Evolutionary conservation across 2,797 vertebrate species (phyloP).

Genomic region (Cetoscarus ocellatus): DNA sequence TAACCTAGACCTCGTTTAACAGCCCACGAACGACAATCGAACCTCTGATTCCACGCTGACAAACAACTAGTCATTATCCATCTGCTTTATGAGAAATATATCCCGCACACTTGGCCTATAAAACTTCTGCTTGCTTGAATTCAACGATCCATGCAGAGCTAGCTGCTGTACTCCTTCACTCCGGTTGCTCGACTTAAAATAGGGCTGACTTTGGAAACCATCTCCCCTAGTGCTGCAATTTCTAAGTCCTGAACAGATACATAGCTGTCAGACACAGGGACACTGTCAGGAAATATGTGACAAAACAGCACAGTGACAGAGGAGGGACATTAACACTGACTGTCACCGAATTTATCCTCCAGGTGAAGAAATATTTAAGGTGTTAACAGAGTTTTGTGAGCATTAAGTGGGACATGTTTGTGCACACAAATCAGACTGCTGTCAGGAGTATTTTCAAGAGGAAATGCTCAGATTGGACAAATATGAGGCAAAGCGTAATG

Average conservation of each 20-base stretch:
- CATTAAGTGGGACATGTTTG: slow-evolving; percentile 36
- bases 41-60: slow-evolving; percentile 85
- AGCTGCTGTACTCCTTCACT: slow-evolving; percentile 30
- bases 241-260: slow-evolving; percentile 59
- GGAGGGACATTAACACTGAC: slow-evolving; percentile 35
- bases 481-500: background rate
- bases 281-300: slow-evolving; percentile 53
- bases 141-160: slow-evolving; percentile 40
- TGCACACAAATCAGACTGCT: slow-evolving; percentile 26
- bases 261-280: slow-evolving; percentile 66
- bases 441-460: slow-evolving; percentile 14
- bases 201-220: slow-evolving; percentile 61
- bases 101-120: slow-evolving; percentile 73
- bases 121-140: slow-evolving; percentile 62
- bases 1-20: slow-evolving; percentile 87
- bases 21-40: slow-evolving; percentile 83
- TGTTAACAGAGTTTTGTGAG: slow-evolving; percentile 32
- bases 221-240: slow-evolving; percentile 48
- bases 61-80: slow-evolving; percentile 87
- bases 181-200: slow-evolving; percentile 69
- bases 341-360: slow-evolving; percentile 34
- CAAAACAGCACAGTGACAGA: slow-evolving; percentile 42
- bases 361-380: slow-evolving; percentile 37
- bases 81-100: slow-evolving; percentile 84
- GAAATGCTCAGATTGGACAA: background rate